Conservation (phyloP, 2,888 invertebrate genomes). For the Sisyra nigra region DNA sequence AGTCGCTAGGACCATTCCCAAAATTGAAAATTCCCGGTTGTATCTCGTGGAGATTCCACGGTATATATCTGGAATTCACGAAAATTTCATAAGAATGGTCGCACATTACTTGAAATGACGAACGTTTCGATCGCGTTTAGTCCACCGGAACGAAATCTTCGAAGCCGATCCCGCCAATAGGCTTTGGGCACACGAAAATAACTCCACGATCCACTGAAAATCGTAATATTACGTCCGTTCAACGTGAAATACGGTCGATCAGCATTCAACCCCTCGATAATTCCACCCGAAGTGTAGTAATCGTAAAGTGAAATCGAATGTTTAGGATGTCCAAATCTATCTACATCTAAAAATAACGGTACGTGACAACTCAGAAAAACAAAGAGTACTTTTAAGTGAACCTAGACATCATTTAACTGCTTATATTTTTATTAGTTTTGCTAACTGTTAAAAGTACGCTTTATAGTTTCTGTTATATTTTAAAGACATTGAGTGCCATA, state of each 20-base stretch:
- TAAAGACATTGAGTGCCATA: no score
- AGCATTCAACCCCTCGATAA: slow-evolving; percentile 19
- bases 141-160: slow-evolving; percentile 65
- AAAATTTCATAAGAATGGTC: no score
- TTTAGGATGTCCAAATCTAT: no score
- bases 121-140: slow-evolving; percentile 69
- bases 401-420: no score
- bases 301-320: slow-evolving; percentile 24
- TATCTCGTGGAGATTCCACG: slow-evolving; percentile 82
- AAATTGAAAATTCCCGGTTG: slow-evolving; percentile 47
- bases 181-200: slow-evolving; percentile 68
- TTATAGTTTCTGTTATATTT: no score
- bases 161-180: slow-evolving; percentile 66
- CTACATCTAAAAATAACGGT: no score
- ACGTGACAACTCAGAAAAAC: no score
- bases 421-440: no score
- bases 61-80: slow-evolving; percentile 59
- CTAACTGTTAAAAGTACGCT: no score
- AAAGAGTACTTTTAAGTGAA: no score
- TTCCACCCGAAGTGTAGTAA: slow-evolving; percentile 26
- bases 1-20: slow-evolving; percentile 48
- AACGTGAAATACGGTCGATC: slow-evolving; percentile 23
- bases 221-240: slow-evolving; percentile 26
- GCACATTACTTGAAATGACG: background rate
- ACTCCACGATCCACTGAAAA: slow-evolving; percentile 47